Evolutionary conservation across 2,888 invertebrate genomes (phyloP).

Genomic region (Aricia artaxerxes): DNA sequence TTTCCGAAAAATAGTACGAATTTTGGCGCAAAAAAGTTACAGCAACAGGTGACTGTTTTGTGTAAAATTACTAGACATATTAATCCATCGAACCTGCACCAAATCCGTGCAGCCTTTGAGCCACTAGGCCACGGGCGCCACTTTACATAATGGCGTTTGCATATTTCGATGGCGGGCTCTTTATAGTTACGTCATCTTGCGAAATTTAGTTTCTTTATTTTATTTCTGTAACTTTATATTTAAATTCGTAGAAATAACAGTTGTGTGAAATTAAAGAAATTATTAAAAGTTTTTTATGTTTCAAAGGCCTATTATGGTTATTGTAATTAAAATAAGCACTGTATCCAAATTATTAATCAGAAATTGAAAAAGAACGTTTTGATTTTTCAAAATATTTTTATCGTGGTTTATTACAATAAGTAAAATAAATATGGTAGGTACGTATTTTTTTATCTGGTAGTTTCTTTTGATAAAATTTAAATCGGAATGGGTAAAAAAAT

Average conservation of each 20-base stretch:
- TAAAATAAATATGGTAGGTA: too few species aligned
- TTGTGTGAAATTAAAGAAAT: neutral
- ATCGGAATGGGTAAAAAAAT: too few species aligned
- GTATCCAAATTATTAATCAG: neutral
- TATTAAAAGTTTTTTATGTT: too few species aligned
- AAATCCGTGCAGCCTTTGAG: neutral
- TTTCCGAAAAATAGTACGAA: too few species aligned
- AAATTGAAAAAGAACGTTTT: neutral
- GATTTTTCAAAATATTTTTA: too few species aligned
- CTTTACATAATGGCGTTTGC: neutral
- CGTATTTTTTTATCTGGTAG: too few species aligned
- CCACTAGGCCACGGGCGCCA: neutral
- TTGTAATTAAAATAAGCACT: too few species aligned
- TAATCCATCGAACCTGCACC: neutral
- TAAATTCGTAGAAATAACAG: neutral
- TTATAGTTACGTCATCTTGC: neutral
- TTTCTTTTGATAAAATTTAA: too few species aligned
- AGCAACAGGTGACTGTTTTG: too few species aligned
- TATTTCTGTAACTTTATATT: neutral
- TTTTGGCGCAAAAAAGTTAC: too few species aligned
- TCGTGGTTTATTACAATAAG: too few species aligned
- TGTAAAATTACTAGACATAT: too few species aligned
- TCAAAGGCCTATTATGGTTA: neutral
- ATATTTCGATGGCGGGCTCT: neutral
- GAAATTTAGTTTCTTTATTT: neutral